Evolutionary conservation across 2,888 invertebrate genomes (phyloP), one percentile per base, ranked within the genome.

Genomic region (Trichopria drosophilae): DNA sequence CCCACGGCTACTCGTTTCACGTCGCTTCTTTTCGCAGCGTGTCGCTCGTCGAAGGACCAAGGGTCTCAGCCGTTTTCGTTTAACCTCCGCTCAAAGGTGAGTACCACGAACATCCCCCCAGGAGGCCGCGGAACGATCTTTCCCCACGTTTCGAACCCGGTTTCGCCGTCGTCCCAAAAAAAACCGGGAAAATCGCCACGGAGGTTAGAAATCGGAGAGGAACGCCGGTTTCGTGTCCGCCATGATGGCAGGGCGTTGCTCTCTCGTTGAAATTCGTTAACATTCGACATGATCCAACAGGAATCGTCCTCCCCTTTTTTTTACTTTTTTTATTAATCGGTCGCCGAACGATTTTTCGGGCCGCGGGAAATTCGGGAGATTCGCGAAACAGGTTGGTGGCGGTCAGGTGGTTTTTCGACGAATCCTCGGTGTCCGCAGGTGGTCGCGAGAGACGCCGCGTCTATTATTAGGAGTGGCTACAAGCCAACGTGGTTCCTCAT

Each of bases 201-300:
- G 46, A 51, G 46, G 45, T 45, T 51, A 45, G 46, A 35, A 46
- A 46, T 51, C 46, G 41, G 31, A n/a, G 34, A 18, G 15, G 52
- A 45, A 54, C 46, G 44, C 53, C 52, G 57, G 49, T 50, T 42
- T 40, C 49, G 57, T 28, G 24, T 43, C 42, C 54, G 71, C 69
- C 70, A 71, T 71, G 60, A 64, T 66, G 61, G 58, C 65, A 65
- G 70, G 70, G 69, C 72, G 72, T 71, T 71, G 67, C 69, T 71
- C 64, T 53, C 60, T 46, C 52, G 49, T 55, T 52, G 54, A 47
- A 45, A 46, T 39, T 24, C 36, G 7, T n/a, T n/a, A n/a, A n/a
- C n/a, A n/a, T n/a, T n/a, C n/a, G n/a, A n/a, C n/a, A n/a, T n/a
- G n/a, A n/a, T n/a, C 34, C 32, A 32, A 22, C 45, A 12, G 31